Evolutionary conservation across 2,113 vertebrate species (phyloP).

Genomic region (Circaetus cinerascens): DNA sequence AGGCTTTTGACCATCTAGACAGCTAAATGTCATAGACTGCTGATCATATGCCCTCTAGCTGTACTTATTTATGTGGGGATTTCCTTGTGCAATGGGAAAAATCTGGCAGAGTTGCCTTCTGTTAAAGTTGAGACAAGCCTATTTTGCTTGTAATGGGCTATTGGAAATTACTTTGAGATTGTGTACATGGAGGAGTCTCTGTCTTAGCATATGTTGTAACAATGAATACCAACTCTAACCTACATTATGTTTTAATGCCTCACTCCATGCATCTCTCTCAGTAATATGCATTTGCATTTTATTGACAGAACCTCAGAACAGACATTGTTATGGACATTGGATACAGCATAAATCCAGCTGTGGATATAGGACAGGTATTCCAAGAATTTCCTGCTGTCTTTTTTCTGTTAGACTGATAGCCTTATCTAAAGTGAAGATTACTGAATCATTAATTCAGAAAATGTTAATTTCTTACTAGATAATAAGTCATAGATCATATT

Average conservation of each 20-base stretch:
- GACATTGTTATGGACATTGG: constrained; percentile 88
- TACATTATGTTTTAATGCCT: neutral
- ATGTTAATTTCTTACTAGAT: neutral
- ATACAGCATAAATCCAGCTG: constrained; percentile 86
- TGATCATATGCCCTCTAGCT: neutral
- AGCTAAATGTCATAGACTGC: neutral
- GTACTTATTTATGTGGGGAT: neutral
- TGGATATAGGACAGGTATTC: constrained; percentile 90
- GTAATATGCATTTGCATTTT: neutral
- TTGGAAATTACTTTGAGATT: neutral
- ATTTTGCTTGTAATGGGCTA: neutral
- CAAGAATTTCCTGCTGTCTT: neutral
- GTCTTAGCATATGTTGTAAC: neutral
- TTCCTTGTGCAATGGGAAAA: neutral
- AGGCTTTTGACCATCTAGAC: neutral
- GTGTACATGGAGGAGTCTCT: neutral
- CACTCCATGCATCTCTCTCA: neutral
- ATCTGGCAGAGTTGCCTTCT: neutral
- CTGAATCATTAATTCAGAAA: neutral
- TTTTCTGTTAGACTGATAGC: neutral
- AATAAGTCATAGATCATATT: neutral
- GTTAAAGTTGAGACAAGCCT: neutral
- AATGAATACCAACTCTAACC: neutral
- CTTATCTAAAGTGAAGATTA: neutral
- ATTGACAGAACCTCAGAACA: constrained; percentile 82